Evolutionary conservation across 1,140 invertebrate genomes (phyloP), one percentile per base, ranked within the genome.

Genomic region (Coelopa frigida): DNA sequence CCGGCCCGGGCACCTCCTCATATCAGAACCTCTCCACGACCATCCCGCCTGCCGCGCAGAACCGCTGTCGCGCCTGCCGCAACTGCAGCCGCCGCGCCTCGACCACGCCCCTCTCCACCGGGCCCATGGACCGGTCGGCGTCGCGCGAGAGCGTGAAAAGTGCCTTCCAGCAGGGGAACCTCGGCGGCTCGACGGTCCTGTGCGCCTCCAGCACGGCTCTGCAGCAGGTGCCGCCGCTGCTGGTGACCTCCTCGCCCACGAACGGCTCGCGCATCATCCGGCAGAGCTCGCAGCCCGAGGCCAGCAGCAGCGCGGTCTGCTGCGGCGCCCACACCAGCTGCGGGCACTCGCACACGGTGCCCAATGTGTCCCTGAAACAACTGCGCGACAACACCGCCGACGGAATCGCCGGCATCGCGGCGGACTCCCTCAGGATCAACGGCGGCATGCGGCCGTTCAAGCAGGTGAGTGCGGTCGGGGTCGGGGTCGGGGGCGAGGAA

Each of bases 381-480:
- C 75, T 92, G 17, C 76, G 86, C 38, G 86, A 88, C 72, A 63
- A 55, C 35, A 81, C 83, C 17, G 79, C 80, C 26, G 87, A 92
- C 63, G 88, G 88, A 40, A 91, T 94, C 47, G 89, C 90, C n/a
- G 89, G 90, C 58, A 97, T 98, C 59, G 94, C 93, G 2, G 91
- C 91, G n/a, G 93, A 96, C 72, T 95, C 92, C 24, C 78, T 97
- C 56, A 78, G 94, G 53, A 91, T 97, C 72, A 97, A 96, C 75
- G 94, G 94, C 39, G 94, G 91, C 49, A 90, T 97, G 74, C 79
- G 91, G 55, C 91, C 92, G 58, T 97, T 96, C 73, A 91, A 92
- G 73, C 92, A 97, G 85, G 89, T 92, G 80, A 78, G 74, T 54
- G 47, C 32, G 42, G 21, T n/a, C n/a, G n/a, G n/a, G n/a, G n/a